phyloP scores from a whole-genome alignment of 1,140 invertebrate species.

The Drosophila littoralis region DNA sequence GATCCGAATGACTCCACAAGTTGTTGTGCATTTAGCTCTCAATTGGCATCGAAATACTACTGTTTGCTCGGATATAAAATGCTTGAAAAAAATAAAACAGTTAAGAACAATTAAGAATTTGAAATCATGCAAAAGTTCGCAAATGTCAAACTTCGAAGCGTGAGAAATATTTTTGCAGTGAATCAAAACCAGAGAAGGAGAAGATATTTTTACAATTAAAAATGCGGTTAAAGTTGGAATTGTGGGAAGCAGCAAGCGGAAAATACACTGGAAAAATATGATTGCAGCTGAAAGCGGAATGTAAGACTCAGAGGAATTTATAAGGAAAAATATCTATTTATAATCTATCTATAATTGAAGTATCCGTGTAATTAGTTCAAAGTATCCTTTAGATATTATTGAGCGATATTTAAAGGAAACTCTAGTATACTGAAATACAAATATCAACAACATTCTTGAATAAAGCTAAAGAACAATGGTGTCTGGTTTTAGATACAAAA shows the following conservation, averaged over 20 bases:
- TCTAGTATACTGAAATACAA: not conserved
- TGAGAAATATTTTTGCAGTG: conserved; percentile 81
- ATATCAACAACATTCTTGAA: too few species aligned
- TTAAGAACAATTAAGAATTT: conserved; percentile 82
- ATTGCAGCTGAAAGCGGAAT: not conserved
- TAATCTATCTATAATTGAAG: too few species aligned
- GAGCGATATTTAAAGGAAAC: too few species aligned
- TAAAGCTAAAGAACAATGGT: not conserved
- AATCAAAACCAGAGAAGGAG: conserved; percentile 76
- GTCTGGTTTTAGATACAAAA: too few species aligned
- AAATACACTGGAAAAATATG: conserved; percentile 44
- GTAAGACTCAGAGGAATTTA: too few species aligned
- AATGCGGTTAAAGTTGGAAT: conserved; percentile 57
- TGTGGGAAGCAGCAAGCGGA: conserved; percentile 52
- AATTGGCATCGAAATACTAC: conserved; percentile 24
- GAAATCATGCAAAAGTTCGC: conserved; percentile 84
- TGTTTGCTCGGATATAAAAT: conserved; percentile 28
- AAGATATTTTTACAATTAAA: conserved; percentile 80
- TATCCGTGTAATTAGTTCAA: too few species aligned
- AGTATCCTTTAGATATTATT: not conserved
- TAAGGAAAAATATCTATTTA: too few species aligned
- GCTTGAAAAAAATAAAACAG: conserved; percentile 70
- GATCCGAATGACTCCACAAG: conserved; percentile 10
- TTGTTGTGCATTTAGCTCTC: conserved; percentile 19
- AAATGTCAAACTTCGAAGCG: conserved; percentile 83